phyloP scores from a whole-genome alignment of 1,140 invertebrate species.

The Drosophila azteca region DNA sequence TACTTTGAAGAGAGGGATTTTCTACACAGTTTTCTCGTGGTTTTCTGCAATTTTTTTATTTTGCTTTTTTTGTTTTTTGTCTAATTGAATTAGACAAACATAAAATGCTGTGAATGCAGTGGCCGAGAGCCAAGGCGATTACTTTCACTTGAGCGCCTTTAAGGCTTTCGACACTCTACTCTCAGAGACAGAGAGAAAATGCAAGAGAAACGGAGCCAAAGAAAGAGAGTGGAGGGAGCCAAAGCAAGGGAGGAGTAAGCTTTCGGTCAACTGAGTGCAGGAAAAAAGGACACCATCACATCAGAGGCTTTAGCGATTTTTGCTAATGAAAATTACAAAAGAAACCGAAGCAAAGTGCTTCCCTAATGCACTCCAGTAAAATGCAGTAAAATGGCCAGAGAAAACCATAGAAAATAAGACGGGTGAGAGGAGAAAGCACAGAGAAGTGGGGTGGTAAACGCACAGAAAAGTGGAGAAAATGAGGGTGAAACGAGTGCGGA shows the following conservation, averaged over 20 bases:
- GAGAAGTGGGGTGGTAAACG: not conserved
- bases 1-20: slow-evolving; percentile 11
- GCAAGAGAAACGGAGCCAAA: not conserved
- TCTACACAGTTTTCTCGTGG: not conserved
- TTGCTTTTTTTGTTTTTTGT: too few species aligned
- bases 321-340: slow-evolving; percentile 72
- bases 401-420: not conserved
- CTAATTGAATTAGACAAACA: slow-evolving; percentile 76
- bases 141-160: slow-evolving; percentile 75
- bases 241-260: slow-evolving; percentile 9
- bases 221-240: not conserved
- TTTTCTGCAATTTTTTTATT: slow-evolving; percentile 20
- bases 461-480: not conserved
- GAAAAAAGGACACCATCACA: slow-evolving; percentile 34
- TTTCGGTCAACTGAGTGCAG: slow-evolving; percentile 36
- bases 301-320: slow-evolving; percentile 4
- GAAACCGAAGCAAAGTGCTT: slow-evolving; percentile 25
- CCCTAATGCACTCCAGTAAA: slow-evolving; percentile 52
- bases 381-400: slow-evolving; percentile 34
- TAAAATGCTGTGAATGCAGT: slow-evolving; percentile 44
- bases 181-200: slow-evolving; percentile 8
- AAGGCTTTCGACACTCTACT: slow-evolving; percentile 66
- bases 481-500: slow-evolving; percentile 1
- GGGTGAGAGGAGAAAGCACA: too few species aligned
- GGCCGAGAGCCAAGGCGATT: slow-evolving; percentile 50